phyloP scores from a whole-genome alignment of 2,797 vertebrate species.

The Sarcophilus harrisii region DNA sequence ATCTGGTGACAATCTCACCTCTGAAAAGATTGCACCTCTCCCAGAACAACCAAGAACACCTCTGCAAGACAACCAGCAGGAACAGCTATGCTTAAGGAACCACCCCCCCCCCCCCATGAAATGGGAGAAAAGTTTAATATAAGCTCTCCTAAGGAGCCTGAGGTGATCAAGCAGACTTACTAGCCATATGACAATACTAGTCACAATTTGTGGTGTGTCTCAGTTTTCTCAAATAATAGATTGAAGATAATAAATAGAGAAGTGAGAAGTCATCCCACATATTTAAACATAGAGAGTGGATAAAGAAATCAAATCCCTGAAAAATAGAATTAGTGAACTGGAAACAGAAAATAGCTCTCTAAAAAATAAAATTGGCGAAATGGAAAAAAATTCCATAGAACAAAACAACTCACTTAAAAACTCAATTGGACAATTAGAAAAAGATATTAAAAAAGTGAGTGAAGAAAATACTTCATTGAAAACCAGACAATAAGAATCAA shows the following conservation, averaged over 20 bases:
- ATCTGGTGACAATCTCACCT: neutral
- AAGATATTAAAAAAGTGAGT: no score
- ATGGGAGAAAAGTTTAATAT: neutral
- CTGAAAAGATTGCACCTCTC: neutral
- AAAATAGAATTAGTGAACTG: no score
- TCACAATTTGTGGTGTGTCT: neutral
- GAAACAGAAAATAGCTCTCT: no score
- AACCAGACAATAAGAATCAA: no score
- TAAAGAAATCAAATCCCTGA: no score
- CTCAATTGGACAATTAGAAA: no score
- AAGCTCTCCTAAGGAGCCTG: neutral
- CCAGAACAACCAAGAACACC: neutral
- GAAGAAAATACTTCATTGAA: no score
- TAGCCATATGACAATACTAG: neutral
- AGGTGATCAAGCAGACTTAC: neutral
- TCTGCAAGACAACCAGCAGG: neutral
- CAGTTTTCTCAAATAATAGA: neutral
- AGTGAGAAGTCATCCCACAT: no score
- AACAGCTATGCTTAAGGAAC: neutral
- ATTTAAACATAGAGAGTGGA: no score
- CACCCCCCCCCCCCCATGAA: neutral
- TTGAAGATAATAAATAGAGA: neutral
- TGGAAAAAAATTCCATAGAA: no score
- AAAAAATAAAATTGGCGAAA: no score
- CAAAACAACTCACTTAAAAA: no score